phyloP scores from a whole-genome alignment of 2,797 vertebrate species.

The Heliangelus exortis region DNA sequence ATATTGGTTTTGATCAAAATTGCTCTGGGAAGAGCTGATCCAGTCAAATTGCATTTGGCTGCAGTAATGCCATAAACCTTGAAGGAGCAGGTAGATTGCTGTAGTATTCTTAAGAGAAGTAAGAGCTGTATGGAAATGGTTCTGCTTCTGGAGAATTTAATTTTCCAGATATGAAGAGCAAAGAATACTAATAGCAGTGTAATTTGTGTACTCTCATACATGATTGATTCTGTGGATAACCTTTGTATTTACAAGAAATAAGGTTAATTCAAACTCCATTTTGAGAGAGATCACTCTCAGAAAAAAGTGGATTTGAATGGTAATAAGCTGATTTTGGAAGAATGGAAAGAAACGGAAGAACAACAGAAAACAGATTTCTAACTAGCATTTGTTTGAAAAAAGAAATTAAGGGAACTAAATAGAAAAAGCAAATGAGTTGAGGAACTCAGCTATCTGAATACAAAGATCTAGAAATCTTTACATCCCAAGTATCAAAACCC shows the following conservation, averaged over 20 bases:
- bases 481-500: background rate
- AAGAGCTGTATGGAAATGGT: background rate
- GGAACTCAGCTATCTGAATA: background rate
- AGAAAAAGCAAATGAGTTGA: background rate
- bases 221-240: background rate
- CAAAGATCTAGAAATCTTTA: background rate
- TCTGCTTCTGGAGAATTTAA: background rate
- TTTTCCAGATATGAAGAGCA: background rate
- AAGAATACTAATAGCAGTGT: background rate
- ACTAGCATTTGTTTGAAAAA: background rate
- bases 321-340: constrained; percentile 43
- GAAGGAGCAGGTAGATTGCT: background rate
- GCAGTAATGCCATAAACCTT: background rate
- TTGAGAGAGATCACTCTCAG: background rate
- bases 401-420: background rate
- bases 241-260: background rate
- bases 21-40: background rate
- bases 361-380: background rate
- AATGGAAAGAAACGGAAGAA: constrained; percentile 8
- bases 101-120: background rate
- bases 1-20: background rate
- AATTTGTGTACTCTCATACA: background rate
- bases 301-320: constrained; percentile 31
- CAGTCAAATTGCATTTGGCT: background rate
- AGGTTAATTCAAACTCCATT: constrained; percentile 8